Evolutionary conservation across 1,140 invertebrate genomes (phyloP).

Genomic region (Leptopilina boulardi): DNA sequence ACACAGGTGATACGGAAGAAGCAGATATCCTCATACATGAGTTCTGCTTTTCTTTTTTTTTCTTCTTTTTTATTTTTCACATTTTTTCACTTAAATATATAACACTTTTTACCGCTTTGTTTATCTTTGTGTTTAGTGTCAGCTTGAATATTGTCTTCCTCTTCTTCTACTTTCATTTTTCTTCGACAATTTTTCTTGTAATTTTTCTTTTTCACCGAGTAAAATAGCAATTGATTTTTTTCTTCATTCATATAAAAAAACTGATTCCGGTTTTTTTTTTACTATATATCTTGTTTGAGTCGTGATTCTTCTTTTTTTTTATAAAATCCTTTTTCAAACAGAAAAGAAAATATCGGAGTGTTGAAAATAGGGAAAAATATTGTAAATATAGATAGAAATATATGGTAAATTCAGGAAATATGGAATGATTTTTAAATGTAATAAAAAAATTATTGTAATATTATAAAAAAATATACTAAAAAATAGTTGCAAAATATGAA

Average conservation of each 20-base stretch:
- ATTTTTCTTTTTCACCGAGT: not conserved
- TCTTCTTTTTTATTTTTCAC: not conserved
- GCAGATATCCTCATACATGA: not conserved
- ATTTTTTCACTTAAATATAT: not conserved
- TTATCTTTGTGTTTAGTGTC: constrained; percentile 13
- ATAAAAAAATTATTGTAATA: too few relatives aligned
- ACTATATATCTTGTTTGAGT: too few relatives aligned
- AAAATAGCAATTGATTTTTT: not conserved
- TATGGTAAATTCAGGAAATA: too few relatives aligned
- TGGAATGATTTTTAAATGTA: too few relatives aligned
- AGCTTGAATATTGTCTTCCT: not conserved
- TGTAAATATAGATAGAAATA: too few relatives aligned
- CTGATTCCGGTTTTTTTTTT: too few relatives aligned
- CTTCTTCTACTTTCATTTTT: not conserved
- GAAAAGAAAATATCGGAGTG: too few relatives aligned
- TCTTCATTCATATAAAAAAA: not conserved
- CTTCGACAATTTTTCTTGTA: not conserved
- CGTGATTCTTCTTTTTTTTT: too few relatives aligned
- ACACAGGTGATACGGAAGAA: constrained; percentile 8
- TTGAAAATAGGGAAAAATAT: too few relatives aligned
- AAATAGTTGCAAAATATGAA: too few relatives aligned
- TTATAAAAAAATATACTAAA: too few relatives aligned
- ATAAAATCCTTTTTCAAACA: too few relatives aligned
- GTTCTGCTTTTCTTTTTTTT: not conserved
- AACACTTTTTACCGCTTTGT: not conserved